Evolutionary conservation across 2,888 invertebrate genomes (phyloP).

Genomic region (Aleiodes testaceus): DNA sequence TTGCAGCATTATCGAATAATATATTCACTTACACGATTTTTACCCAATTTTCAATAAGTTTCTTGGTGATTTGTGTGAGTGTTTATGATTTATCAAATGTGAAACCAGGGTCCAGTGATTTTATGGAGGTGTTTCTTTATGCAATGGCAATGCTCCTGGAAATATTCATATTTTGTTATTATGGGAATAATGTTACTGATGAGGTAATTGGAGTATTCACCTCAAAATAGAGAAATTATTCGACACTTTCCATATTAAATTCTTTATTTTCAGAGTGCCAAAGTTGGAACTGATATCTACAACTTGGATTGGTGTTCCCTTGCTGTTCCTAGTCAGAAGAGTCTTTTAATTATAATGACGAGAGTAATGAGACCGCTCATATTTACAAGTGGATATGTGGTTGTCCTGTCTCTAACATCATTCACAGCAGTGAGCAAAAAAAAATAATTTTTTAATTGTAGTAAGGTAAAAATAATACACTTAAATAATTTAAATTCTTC

Average conservation of each 20-base stretch:
- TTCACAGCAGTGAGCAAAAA: slow-evolving; percentile 38
- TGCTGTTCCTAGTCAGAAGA: slow-evolving; percentile 21
- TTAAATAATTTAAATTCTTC: not conserved
- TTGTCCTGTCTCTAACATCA: slow-evolving; percentile 42
- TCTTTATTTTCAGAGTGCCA: slow-evolving; percentile 37
- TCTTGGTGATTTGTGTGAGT: slow-evolving; percentile 34
- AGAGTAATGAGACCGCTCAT: slow-evolving; percentile 40
- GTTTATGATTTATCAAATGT: slow-evolving; percentile 33
- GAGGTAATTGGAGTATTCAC: slow-evolving; percentile 21
- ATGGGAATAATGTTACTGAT: slow-evolving; percentile 36
- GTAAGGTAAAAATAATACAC: too few species aligned
- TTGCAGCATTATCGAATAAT: slow-evolving; percentile 37
- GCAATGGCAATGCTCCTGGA: slow-evolving; percentile 30
- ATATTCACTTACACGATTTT: slow-evolving; percentile 39
- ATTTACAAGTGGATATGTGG: slow-evolving; percentile 38
- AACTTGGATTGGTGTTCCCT: slow-evolving; percentile 38
- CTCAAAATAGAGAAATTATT: too few species aligned
- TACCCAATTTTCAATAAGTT: slow-evolving; percentile 35
- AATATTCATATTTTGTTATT: slow-evolving; percentile 42
- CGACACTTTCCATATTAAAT: too few species aligned
- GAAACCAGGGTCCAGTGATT: slow-evolving; percentile 20
- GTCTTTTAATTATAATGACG: slow-evolving; percentile 42
- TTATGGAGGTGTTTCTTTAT: slow-evolving; percentile 26
- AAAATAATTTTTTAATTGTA: too few species aligned
- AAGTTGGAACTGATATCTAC: slow-evolving; percentile 39